A percentile compares a stretch with the other conserved stretches of the same genome.
These are phyloP conservation scores for Mormyrus hasselquistii DNA, from an alignment of 2,797 vertebrate species.

Conservation along the genomic window DNA sequence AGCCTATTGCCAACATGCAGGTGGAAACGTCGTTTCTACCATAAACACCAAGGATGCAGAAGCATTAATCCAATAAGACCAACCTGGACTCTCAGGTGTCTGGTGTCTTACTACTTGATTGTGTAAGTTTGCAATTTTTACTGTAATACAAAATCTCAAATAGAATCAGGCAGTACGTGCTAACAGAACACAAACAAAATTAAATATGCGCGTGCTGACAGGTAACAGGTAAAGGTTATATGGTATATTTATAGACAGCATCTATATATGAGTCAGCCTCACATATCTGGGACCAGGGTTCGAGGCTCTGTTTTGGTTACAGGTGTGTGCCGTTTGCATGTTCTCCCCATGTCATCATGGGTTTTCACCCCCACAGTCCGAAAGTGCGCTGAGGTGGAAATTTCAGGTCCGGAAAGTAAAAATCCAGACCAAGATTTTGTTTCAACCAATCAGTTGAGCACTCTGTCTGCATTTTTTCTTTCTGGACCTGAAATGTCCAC, in stretches of 20 bases:
- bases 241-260: not conserved
- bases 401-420: not conserved
- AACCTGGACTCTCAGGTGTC: not conserved
- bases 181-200: not conserved
- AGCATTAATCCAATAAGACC: not conserved
- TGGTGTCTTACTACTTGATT: not conserved
- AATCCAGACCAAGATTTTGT: not conserved
- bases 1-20: not conserved
- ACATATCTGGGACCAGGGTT: not conserved
- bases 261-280: not conserved
- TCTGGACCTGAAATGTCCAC: not conserved
- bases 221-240: not conserved
- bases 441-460: not conserved
- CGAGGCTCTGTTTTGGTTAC: not conserved
- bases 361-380: not conserved
- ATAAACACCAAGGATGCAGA: not conserved
- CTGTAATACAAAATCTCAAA: not conserved
- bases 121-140: not conserved
- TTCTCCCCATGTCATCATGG: not conserved
- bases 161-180: not conserved
- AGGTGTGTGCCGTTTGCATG: not conserved
- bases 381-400: not conserved
- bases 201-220: not conserved
- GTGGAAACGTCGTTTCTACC: not conserved
- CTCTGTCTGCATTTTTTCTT: too few relatives aligned